Base-by-base conservation (phyloP, 2,888 invertebrate genomes). In the Plagiodera versicolora region DNA sequence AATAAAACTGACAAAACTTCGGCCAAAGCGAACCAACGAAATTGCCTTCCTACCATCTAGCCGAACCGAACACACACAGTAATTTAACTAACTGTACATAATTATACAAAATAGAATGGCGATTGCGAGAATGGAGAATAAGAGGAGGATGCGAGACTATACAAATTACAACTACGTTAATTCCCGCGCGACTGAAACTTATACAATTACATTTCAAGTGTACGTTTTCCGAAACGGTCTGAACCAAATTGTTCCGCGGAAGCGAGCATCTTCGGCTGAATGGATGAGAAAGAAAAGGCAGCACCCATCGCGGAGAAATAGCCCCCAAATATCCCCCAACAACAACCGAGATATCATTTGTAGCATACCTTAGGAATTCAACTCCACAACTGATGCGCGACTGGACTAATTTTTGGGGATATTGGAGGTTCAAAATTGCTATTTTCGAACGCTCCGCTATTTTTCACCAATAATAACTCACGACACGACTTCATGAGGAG, bases 41-140 rank as follows among this genome's bases (percentile, higher is more conserved):
- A 68, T 67, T 67, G 68, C 64, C 65, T 63, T 60, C 57, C 39
- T 39, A 39, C 39, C 39, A 39, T 39, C 39, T n/a, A 39, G 14
- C n/a, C n/a, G 39, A 39, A 39, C 39, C 39, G 39, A 39, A 68
- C 67, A 63, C 61, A 66, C 66, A 70, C 60, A 61, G 68, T 67
- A 71, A 71, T 71, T 70, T 63, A 67, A 60, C 68, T 70, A 69
- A 68, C 65, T 67, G 68, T 68, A 67, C 66, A 69, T 68, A 69
- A 71, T 71, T 71, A 70, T 68, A 64, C 67, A 58, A 69, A 71
- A 71, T 63, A 67, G 70, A 68, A 70, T 39, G 14, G 39, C 69
- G 65, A 68, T 65, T 67, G 58, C 58, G 64, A 66, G 67, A 67
- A 39, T 39, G 39, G 39, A 39, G 39, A 14, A 39, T n/a, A 39